Conservation (phyloP, 2,113 vertebrate species). For the Electrona antarctica region DNA sequence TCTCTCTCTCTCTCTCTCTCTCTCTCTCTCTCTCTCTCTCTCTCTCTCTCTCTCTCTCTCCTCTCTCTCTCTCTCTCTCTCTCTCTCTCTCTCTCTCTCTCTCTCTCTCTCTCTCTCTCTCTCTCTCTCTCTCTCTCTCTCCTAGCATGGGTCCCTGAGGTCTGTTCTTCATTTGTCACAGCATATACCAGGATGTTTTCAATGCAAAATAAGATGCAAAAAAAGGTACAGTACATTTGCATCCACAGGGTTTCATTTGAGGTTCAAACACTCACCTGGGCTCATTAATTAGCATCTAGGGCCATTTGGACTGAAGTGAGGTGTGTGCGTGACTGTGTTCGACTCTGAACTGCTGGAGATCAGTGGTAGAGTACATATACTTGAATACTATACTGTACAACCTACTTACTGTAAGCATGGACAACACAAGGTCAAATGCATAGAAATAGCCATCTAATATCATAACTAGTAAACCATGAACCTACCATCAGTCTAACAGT, state of each 20-base stretch:
- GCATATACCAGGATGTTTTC: constrained; percentile 66
- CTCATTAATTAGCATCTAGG: background rate
- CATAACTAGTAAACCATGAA: no score
- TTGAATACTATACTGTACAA: no score
- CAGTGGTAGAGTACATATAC: no score
- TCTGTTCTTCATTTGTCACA: constrained; percentile 32
- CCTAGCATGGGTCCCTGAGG: constrained; percentile 7
- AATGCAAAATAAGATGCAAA: constrained; percentile 83
- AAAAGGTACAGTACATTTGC: constrained; percentile 69
- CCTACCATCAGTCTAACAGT: no score
- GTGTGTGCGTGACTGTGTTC: background rate
- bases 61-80: constrained; percentile 59
- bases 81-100: constrained; percentile 59
- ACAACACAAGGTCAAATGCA: no score
- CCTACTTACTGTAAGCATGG: no score
- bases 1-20: constrained; percentile 61
- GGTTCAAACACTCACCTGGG: background rate
- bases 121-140: constrained; percentile 59
- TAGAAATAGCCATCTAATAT: no score
- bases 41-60: constrained; percentile 58
- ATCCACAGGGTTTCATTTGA: constrained; percentile 56
- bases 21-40: constrained; percentile 57
- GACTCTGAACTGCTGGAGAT: no score
- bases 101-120: constrained; percentile 57
- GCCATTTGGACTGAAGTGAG: background rate